A percentile compares a stretch with the other conserved stretches of the same genome.
Evolutionary conservation across 1,140 invertebrate species (phyloP).

Genomic region (Trachelipus rathkii): DNA sequence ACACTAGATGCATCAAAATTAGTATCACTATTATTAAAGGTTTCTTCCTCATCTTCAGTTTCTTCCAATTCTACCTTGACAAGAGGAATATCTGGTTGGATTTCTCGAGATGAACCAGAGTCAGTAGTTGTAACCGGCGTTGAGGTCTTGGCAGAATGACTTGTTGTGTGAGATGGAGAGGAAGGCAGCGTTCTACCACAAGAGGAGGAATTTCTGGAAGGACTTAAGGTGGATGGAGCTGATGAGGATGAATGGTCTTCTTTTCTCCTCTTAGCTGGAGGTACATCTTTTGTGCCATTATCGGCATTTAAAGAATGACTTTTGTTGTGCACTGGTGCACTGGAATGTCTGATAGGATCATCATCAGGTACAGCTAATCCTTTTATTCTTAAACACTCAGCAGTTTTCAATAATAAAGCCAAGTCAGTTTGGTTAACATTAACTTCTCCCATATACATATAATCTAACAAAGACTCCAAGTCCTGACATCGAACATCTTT

Average conservation of each 20-base stretch:
- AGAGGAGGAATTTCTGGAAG: background rate
- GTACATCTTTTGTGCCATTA: background rate
- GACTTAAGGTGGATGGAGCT: background rate
- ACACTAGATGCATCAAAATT: background rate
- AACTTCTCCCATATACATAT: background rate
- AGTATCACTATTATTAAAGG: background rate
- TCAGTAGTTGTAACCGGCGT: background rate
- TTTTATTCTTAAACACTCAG: constrained; percentile 7
- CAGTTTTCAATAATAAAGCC: constrained; percentile 11
- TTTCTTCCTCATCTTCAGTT: background rate
- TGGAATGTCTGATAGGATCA: constrained; percentile 3
- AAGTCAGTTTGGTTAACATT: constrained; percentile 7
- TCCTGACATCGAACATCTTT: constrained; percentile 6
- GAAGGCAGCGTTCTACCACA: background rate
- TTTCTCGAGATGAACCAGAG: background rate
- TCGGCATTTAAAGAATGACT: background rate
- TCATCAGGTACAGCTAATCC: background rate
- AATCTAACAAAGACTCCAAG: background rate
- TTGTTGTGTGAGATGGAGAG: background rate
- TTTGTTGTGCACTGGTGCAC: background rate
- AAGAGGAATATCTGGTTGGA: background rate
- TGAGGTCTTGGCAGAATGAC: background rate
- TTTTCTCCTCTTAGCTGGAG: background rate
- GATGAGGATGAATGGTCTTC: background rate
- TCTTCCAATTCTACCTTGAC: background rate